Evolutionary conservation across 2,888 invertebrate genomes (phyloP).

Genomic region (Leucoma salicis): DNA sequence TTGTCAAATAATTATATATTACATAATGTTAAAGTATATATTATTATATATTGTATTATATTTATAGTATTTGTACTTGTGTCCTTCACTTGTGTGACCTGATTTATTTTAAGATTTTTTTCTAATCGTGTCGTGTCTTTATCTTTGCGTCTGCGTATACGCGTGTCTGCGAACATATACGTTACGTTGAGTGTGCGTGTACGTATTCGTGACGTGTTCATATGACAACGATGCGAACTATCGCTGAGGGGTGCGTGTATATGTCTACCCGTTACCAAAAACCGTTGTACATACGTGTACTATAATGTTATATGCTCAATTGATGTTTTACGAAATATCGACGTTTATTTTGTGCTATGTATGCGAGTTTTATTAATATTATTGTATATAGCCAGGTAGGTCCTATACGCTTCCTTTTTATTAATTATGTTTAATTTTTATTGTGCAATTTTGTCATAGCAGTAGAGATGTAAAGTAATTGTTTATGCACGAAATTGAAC

Average conservation of each 20-base stretch:
- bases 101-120: slow-evolving; percentile 78
- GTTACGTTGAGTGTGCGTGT: slow-evolving; percentile 5
- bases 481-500: slow-evolving; percentile 39
- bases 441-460: slow-evolving; percentile 60
- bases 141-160: slow-evolving; percentile 42
- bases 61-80: slow-evolving; percentile 52
- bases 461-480: slow-evolving; percentile 54
- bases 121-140: slow-evolving; percentile 53
- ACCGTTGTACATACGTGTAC: slow-evolving; percentile 51
- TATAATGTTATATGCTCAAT: slow-evolving; percentile 28
- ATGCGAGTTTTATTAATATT: slow-evolving; percentile 33
- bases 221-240: slow-evolving; percentile 1
- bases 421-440: slow-evolving; percentile 29
- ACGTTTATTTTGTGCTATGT: slow-evolving; percentile 24
- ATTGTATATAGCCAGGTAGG: slow-evolving; percentile 47
- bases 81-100: slow-evolving; percentile 79
- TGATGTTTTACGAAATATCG: slow-evolving; percentile 30
- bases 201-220: slow-evolving; percentile 15
- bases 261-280: slow-evolving; percentile 62
- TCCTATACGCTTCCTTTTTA: slow-evolving; percentile 35
- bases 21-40: slow-evolving; percentile 42
- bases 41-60: slow-evolving; percentile 44
- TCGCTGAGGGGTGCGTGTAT: slow-evolving; percentile 35
- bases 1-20: slow-evolving; percentile 46
- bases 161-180: not conserved